phyloP scores from a whole-genome alignment of 2,113 vertebrate genomes.

The Erythrolamprus reginae region DNA sequence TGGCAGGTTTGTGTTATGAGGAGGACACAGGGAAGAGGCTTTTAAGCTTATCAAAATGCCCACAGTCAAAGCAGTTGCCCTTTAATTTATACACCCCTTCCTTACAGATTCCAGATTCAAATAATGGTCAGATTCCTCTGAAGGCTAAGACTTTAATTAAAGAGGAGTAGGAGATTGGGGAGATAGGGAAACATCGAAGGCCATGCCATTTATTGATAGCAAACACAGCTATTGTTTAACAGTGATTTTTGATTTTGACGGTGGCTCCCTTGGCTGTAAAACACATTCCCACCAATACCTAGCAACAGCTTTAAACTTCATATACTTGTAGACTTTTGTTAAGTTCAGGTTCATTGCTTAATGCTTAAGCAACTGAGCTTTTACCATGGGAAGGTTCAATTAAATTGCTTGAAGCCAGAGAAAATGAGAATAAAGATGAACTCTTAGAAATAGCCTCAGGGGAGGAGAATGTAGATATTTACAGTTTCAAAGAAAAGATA shows the following conservation, averaged over 20 bases:
- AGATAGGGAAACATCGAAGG: not conserved
- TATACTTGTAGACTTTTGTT: not conserved
- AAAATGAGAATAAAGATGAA: not conserved
- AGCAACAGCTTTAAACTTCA: not conserved
- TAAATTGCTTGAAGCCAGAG: not conserved
- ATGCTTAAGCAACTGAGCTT: not conserved
- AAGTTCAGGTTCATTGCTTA: not conserved
- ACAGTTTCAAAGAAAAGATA: not conserved
- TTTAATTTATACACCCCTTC: not conserved
- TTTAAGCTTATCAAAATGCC: not conserved
- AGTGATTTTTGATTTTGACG: not conserved
- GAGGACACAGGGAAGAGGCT: not conserved
- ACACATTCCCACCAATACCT: not conserved
- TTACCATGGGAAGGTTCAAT: not conserved
- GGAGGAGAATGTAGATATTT: not conserved
- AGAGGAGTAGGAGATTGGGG: not conserved
- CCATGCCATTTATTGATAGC: not conserved
- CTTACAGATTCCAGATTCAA: not conserved
- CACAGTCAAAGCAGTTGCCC: not conserved
- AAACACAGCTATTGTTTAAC: not conserved
- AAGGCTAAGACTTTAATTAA: not conserved
- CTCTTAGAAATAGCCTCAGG: not conserved
- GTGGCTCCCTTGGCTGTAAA: not conserved
- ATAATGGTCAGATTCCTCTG: not conserved
- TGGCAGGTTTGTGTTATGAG: not conserved